A percentile compares a stretch with the other conserved stretches of the same genome.
These are phyloP conservation scores for Armadillidium nasatum DNA, from an alignment of 1,140 invertebrate species.

Conservation along the genomic window DNA sequence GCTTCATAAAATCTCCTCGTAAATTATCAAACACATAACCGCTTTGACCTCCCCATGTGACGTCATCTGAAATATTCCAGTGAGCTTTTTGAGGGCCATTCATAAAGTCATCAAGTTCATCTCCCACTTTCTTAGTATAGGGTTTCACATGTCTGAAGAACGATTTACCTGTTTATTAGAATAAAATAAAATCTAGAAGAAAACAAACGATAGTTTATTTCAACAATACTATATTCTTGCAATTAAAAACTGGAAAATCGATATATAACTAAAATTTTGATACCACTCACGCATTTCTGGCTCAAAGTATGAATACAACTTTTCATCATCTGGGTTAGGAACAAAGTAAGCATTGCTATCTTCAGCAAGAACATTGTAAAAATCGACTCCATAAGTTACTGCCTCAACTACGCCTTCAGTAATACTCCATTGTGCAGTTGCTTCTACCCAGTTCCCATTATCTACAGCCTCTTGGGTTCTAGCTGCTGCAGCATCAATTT, in stretches of 20 bases:
- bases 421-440: conserved; percentile 60
- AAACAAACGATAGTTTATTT: neutral
- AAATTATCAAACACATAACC: conserved; percentile 60
- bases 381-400: conserved; percentile 63
- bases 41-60: conserved; percentile 61
- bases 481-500: conserved; percentile 48
- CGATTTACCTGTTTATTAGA: conserved; percentile 26
- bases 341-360: conserved; percentile 10
- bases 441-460: conserved; percentile 53
- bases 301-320: conserved; percentile 31
- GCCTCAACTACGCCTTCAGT: conserved; percentile 59
- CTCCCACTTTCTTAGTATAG: conserved; percentile 26
- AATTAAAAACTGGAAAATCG: neutral
- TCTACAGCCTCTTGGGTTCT: conserved; percentile 49
- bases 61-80: conserved; percentile 56
- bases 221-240: neutral
- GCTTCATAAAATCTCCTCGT: conserved; percentile 75
- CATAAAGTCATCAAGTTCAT: conserved; percentile 60
- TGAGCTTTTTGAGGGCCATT: conserved; percentile 65
- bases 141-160: conserved; percentile 32
- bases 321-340: neutral
- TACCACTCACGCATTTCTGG: conserved; percentile 36
- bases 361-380: conserved; percentile 68
- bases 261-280: neutral
- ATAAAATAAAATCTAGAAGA: neutral